Percentiles rank a stretch among this genome's conserved stretches.
Evolutionary conservation across 92 coral and sea anemone genomes (phyloP).

Genomic region (Zoanthus gigantus): DNA sequence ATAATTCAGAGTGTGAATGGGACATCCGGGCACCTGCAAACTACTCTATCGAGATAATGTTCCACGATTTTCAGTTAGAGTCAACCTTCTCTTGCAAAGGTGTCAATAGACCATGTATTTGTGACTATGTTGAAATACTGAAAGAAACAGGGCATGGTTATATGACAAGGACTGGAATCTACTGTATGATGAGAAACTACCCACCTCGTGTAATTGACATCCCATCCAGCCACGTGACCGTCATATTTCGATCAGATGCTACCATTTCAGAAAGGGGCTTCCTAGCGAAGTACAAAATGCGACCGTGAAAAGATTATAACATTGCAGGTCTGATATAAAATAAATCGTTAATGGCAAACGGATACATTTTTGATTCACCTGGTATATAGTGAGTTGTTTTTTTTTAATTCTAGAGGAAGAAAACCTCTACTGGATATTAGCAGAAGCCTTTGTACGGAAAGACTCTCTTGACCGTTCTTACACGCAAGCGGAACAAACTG

Average conservation of each 20-base stretch:
- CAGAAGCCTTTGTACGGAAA: no score
- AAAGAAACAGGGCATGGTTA: not conserved
- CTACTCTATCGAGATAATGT: constrained; percentile 22
- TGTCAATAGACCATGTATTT: constrained; percentile 1
- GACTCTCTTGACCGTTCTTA: no score
- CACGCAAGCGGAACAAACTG: no score
- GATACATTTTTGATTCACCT: no score
- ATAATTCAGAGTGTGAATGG: constrained; percentile 37
- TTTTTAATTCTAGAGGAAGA: no score
- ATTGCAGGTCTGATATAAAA: no score
- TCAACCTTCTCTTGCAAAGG: not conserved
- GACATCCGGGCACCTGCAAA: constrained; percentile 36
- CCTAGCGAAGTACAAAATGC: constrained; percentile 14
- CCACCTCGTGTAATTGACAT: not conserved
- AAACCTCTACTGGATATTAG: no score
- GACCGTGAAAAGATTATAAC: not conserved
- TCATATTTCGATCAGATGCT: constrained; percentile 33
- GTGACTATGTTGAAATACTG: constrained; percentile 25
- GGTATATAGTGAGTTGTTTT: no score
- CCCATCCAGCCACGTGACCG: constrained; percentile 26
- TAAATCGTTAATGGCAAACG: no score
- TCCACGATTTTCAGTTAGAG: constrained; percentile 33
- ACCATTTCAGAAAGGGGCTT: constrained; percentile 9
- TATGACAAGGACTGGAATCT: not conserved
- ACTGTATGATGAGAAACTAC: constrained; percentile 15